phyloP scores from a whole-genome alignment of 2,113 vertebrate genomes.

The Chionis minor region DNA sequence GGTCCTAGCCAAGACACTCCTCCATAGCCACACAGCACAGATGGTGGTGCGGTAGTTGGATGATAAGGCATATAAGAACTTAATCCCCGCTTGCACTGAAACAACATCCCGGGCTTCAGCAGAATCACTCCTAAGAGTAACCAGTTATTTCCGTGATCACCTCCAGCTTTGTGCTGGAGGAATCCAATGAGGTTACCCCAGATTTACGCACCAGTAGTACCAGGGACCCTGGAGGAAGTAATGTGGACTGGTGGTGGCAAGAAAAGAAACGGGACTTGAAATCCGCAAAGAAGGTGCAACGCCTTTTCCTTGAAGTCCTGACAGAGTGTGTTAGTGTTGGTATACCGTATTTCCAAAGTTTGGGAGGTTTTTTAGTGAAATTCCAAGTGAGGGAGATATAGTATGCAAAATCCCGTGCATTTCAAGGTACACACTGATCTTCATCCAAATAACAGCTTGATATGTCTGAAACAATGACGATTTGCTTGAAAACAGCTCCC shows the following conservation, averaged over 20 bases:
- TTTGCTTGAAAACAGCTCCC: not conserved
- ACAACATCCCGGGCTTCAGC: not conserved
- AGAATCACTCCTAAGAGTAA: not conserved
- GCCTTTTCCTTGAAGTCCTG: not conserved
- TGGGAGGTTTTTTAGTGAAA: not conserved
- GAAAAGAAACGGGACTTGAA: not conserved
- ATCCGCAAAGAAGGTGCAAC: not conserved
- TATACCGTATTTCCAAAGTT: not conserved
- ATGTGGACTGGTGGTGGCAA: not conserved
- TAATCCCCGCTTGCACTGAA: not conserved
- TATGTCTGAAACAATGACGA: not conserved
- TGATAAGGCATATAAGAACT: not conserved
- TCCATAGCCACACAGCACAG: not conserved
- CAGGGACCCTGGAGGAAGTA: not conserved
- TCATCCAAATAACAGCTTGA: not conserved
- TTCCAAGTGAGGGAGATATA: not conserved
- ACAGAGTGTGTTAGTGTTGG: not conserved
- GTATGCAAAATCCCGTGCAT: accelerated
- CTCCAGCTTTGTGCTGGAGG: not conserved
- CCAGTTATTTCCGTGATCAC: not conserved
- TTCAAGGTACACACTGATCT: not conserved
- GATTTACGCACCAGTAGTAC: not conserved
- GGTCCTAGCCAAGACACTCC: not conserved
- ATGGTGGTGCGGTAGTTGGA: not conserved
- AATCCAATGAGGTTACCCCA: not conserved